These are phyloP conservation scores for Leucophenga maculata DNA, from an alignment of 2,888 invertebrate species.

Conservation along the genomic window DNA sequence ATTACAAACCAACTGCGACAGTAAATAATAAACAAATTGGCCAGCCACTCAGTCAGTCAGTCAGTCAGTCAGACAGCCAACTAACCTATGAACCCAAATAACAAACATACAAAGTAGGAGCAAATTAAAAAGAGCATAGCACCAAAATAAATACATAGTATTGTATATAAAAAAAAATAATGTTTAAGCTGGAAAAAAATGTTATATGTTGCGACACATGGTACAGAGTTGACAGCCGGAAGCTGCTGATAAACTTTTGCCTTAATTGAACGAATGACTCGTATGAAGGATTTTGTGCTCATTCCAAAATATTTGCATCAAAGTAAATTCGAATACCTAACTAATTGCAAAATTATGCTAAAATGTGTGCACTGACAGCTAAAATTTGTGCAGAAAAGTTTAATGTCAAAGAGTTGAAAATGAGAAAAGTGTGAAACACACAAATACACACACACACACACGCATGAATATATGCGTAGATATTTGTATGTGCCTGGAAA, in stretches of 20 bases:
- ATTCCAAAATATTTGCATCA: background rate
- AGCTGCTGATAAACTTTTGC: background rate
- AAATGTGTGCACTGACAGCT: slow-evolving; percentile 40
- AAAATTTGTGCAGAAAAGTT: background rate
- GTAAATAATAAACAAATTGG: too few species aligned
- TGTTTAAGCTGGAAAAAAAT: too few species aligned
- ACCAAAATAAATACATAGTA: too few species aligned
- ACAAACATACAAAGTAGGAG: too few species aligned
- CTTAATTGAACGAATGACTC: too few species aligned
- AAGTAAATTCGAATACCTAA: slow-evolving; percentile 33
- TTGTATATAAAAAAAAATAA: background rate
- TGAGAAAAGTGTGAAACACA: background rate
- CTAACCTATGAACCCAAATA: too few species aligned
- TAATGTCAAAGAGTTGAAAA: slow-evolving; percentile 17
- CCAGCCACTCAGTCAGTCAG: too few species aligned
- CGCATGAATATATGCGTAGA: slow-evolving; percentile 20
- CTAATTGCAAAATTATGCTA: slow-evolving; percentile 59
- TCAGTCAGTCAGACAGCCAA: too few species aligned
- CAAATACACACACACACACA: background rate
- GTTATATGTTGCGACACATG: too few species aligned
- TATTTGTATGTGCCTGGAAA: background rate
- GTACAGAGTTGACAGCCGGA: background rate
- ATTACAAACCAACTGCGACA: too few species aligned
- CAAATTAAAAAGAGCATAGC: too few species aligned
- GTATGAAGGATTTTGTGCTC: slow-evolving; percentile 35